Base-by-base conservation (phyloP, 1,140 invertebrate genomes). In the Stegodyphus mimosarum region DNA sequence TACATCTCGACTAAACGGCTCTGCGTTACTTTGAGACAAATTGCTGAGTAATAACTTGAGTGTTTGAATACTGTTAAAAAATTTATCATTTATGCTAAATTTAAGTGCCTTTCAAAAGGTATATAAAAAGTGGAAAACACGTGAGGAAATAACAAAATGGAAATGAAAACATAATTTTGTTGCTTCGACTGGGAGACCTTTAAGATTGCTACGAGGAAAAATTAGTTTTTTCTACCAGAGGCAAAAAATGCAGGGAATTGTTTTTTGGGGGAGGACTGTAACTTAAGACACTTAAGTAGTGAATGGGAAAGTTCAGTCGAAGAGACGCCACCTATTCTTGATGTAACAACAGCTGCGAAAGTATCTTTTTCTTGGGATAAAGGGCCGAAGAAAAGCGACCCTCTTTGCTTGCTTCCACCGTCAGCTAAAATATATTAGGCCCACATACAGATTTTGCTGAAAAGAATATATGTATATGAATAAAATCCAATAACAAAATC, bases 341-440 rank as follows among this genome's bases (percentile, higher is more conserved):
- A 33, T 63, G 69, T 79, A 64, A 74, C 80, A 83, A 66, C 80
- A 83, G 80, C 80, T 83, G 80, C 50, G 71, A 74, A 60, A 83
- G 64, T 74, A 33, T 52, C 18, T 53, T 83, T 83, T 83, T 74
- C 18, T 74, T 52, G 49, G 66, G 51, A 64, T 11, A 64, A 67
- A 17, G 64, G 64, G 64, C 7, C 6, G 13, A 67, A 7, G 64
- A 5, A 67, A 67, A 67, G 17, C 11, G 64, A 67, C 64, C 64
- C 33, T 33, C 33, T 33, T 67, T 50, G 49, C 13, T 77, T 52
- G 63, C 53, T 74, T 74, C 55, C 18, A 77, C n/a, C 75, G 63
- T 50, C 63, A 66, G 60, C 49, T n/a, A 13, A 63, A 77, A 77
- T 66, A 64, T 66, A 77, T 53, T 50, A 67, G 60, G 49, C 75